Evolutionary conservation across 2,797 vertebrate genomes (phyloP).

Genomic region (Rousettus madagascariensis): DNA sequence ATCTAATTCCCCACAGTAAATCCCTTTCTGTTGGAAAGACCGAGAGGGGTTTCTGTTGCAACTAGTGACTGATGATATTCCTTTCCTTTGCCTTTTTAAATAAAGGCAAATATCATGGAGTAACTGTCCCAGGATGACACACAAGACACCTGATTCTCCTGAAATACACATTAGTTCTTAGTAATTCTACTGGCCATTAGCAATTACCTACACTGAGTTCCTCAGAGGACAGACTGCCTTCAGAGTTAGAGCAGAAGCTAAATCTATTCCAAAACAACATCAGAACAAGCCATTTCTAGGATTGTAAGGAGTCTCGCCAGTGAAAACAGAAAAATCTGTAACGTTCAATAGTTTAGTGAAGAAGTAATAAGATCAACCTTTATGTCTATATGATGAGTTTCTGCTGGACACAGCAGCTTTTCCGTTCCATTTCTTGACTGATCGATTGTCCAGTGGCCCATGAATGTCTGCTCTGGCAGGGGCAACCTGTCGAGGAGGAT

Average conservation of each 20-base stretch:
- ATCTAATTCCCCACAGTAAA: not conserved
- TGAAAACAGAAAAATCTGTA: not conserved
- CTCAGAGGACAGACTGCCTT: not conserved
- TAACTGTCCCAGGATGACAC: not conserved
- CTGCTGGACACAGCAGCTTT: slow-evolving; percentile 92
- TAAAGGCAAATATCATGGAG: not conserved
- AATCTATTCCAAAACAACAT: not conserved
- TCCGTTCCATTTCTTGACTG: slow-evolving; percentile 85
- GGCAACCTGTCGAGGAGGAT: slow-evolving; percentile 88
- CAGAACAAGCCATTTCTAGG: not conserved
- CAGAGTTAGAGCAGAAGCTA: not conserved
- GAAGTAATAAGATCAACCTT: slow-evolving; percentile 88
- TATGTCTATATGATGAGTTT: slow-evolving; percentile 89
- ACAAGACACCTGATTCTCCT: not conserved
- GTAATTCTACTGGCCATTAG: not conserved
- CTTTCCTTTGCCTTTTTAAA: slow-evolving; percentile 1
- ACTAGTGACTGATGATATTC: not conserved
- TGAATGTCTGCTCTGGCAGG: slow-evolving; percentile 91
- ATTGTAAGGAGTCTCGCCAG: not conserved
- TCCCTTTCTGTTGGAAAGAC: slow-evolving; percentile 8
- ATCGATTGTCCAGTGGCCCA: slow-evolving; percentile 93
- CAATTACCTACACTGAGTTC: not conserved
- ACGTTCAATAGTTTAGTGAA: slow-evolving; percentile 32
- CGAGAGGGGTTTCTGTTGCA: not conserved
- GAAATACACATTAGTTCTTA: not conserved